Conservation (phyloP, 2,113 vertebrate species). For the Ptyas mucosa region DNA sequence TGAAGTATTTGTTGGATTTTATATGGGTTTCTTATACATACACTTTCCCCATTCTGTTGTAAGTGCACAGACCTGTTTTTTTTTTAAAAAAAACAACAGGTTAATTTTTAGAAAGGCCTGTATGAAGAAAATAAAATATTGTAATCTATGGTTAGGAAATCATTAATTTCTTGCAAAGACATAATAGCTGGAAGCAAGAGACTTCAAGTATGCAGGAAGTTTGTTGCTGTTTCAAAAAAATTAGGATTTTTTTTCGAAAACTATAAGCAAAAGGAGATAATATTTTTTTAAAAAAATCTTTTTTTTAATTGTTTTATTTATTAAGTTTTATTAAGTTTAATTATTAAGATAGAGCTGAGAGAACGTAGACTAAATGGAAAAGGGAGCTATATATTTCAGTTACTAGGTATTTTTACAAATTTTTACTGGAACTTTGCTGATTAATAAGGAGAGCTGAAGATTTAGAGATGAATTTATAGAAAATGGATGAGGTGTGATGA, state of each 20-base stretch:
- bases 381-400: neutral
- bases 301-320: neutral
- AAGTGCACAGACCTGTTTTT: neutral
- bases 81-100: neutral
- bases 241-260: neutral
- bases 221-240: neutral
- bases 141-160: neutral
- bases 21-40: neutral
- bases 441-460: neutral
- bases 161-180: neutral
- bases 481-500: neutral
- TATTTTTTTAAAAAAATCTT: neutral
- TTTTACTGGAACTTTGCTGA: neutral
- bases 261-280: neutral
- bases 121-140: neutral
- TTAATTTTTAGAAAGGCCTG: neutral
- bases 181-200: neutral
- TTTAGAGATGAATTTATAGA: neutral
- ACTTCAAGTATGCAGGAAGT: neutral
- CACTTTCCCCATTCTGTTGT: neutral
- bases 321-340: neutral
- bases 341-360: neutral
- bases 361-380: neutral
- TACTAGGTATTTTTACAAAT: neutral
- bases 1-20: neutral